phyloP scores from a whole-genome alignment of 2,888 invertebrate species.

The Miltochrista miniata region DNA sequence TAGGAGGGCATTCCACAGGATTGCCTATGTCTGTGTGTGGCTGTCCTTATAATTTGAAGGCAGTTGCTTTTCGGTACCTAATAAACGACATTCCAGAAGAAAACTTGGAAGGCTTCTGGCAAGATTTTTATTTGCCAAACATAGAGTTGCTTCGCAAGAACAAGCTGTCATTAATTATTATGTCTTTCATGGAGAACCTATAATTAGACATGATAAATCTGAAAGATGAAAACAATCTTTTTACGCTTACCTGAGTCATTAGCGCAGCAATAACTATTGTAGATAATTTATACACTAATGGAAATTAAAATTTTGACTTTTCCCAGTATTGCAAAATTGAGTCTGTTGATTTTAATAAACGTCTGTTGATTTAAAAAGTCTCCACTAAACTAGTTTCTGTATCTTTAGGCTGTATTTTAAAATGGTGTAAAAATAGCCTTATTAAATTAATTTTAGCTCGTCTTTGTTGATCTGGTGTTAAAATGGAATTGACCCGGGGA shows the following conservation, averaged over 20 bases:
- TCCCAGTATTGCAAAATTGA: slow-evolving; percentile 2
- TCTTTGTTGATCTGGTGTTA: background rate
- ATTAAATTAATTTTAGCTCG: slow-evolving; percentile 1
- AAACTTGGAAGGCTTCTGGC: too few relatives aligned
- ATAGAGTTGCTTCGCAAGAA: slow-evolving; percentile 7
- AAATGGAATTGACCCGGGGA: slow-evolving; percentile 3
- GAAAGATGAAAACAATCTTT: slow-evolving; percentile 15
- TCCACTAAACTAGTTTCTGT: background rate
- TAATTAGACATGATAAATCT: slow-evolving; percentile 13
- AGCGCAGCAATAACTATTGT: slow-evolving; percentile 11
- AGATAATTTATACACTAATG: slow-evolving; percentile 11
- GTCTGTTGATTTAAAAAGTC: slow-evolving; percentile 5
- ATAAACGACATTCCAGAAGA: too few relatives aligned
- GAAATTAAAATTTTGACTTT: slow-evolving; percentile 6
- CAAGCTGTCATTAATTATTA: slow-evolving; percentile 12
- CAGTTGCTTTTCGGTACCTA: too few relatives aligned
- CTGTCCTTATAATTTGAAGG: too few relatives aligned
- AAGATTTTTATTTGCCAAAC: too few relatives aligned
- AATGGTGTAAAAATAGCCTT: background rate
- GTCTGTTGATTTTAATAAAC: slow-evolving; percentile 2
- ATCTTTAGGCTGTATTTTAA: background rate
- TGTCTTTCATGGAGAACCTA: slow-evolving; percentile 10
- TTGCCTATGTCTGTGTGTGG: too few relatives aligned
- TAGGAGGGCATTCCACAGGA: too few relatives aligned
- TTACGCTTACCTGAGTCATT: slow-evolving; percentile 17